Evolutionary conservation across 2,888 invertebrate genomes (phyloP), one percentile per base, ranked within the genome.

Genomic region (Cerastis rubricosa): DNA sequence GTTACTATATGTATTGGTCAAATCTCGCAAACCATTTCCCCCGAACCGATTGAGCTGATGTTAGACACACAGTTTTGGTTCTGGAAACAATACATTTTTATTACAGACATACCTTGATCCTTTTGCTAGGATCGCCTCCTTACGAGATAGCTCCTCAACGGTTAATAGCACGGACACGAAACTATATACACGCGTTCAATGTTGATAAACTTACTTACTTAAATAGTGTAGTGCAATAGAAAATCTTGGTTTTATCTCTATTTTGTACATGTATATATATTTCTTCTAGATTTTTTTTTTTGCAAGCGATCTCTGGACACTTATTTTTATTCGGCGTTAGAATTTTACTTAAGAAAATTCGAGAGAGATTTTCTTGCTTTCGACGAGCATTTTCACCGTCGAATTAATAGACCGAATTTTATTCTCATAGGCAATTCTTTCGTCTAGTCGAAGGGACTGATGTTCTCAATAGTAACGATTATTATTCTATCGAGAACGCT

Each of bases 361-460:
- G 17, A n/a, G 25, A 40, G n/a, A 61, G 67, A 84, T n/a, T 40
- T 29, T 22, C n/a, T 71, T 25, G 3, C 49, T 61, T 64, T 49
- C 49, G 8, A 22, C 22, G 25, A 59, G 14, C 17, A 63, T 63
- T 54, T 64, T 63, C 69, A 45, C 17, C 17, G 65, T 40, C n/a
- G n/a, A 35, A 65, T 83, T 64, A 71, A 84, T 47, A n/a, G 71
- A 45, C 64, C 64, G 29, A 49, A 49, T 72, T 78, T 69, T 80
- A 68, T 74, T 63, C 59, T 47, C 45, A 54, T 49, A 54, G 49
- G 64, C 68, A 8, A 68, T 84, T 61, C 43, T 69, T 84, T 75
- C 19, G 43, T 45, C 25, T 65, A 74, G 64, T 71, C 65, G 19
- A 76, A 57, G 76, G 67, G 67, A 68, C 49, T 14, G 0, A 5